Percentiles rank a stretch among this genome's conserved stretches.
phyloP scores from a whole-genome alignment of 1,140 invertebrate species.

The Drosophila sulfurigaster region DNA sequence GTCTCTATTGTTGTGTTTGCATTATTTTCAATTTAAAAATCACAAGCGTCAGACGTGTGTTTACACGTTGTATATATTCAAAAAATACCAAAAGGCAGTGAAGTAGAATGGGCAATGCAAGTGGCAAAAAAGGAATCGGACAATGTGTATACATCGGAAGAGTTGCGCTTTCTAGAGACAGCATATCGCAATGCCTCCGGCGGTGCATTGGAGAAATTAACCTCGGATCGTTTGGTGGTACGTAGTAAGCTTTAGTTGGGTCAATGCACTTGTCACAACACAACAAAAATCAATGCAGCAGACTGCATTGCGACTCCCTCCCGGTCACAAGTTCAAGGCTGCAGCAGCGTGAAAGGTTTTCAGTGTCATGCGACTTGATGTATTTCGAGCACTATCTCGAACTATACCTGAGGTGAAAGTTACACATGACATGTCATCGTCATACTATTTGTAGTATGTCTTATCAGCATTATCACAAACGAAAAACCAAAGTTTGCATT shows the following conservation, averaged over 20 bases:
- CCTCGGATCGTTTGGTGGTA: slow-evolving; percentile 70
- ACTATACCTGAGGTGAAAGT: slow-evolving; percentile 17
- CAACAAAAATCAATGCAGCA: slow-evolving; percentile 69
- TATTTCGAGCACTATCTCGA: neutral
- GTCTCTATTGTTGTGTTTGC: slow-evolving; percentile 42
- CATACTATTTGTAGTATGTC: neutral
- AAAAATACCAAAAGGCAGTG: neutral
- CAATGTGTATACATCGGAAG: slow-evolving; percentile 65
- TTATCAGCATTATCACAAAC: slow-evolving; percentile 19
- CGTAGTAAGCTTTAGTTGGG: slow-evolving; percentile 17
- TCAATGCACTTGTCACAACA: slow-evolving; percentile 40
- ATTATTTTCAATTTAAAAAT: slow-evolving; percentile 35
- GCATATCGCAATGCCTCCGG: slow-evolving; percentile 72
- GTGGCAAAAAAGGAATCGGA: slow-evolving; percentile 66
- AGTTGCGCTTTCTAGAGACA: slow-evolving; percentile 63
- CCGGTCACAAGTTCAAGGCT: slow-evolving; percentile 1
- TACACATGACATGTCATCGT: neutral
- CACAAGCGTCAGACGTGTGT: slow-evolving; percentile 42
- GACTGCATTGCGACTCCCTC: slow-evolving; percentile 10
- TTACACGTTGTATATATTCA: slow-evolving; percentile 39
- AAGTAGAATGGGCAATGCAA: slow-evolving; percentile 67
- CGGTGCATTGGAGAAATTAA: slow-evolving; percentile 69
- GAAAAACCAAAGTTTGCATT: slow-evolving; percentile 9
- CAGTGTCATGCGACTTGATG: slow-evolving; percentile 37
- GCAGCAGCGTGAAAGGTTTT: neutral